phyloP scores from a whole-genome alignment of 2,797 vertebrate species.

The Hemitrygon akajei region DNA sequence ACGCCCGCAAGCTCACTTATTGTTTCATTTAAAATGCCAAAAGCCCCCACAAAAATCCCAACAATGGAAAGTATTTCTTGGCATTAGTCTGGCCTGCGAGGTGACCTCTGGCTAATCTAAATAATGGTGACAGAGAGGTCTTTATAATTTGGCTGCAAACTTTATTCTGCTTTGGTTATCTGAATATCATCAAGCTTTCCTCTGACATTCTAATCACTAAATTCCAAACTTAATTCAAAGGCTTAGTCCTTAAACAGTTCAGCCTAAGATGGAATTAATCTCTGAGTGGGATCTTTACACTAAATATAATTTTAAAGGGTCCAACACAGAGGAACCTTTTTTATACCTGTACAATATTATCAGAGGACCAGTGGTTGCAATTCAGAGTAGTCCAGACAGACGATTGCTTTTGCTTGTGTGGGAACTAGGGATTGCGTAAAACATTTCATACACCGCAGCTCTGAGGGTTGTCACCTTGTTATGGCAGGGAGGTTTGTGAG shows the following conservation, averaged over 20 bases:
- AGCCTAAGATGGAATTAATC: background rate
- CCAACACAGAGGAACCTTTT: background rate
- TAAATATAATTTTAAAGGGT: background rate
- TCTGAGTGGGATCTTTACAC: background rate
- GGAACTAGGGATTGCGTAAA: background rate
- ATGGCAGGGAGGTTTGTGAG: too few species aligned
- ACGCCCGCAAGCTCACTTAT: background rate
- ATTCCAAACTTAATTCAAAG: conserved; percentile 22
- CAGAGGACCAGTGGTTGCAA: background rate
- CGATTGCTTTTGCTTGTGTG: background rate
- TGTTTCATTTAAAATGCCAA: conserved; percentile 39
- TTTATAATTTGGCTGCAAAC: background rate
- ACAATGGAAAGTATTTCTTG: conserved; percentile 44
- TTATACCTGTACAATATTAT: background rate
- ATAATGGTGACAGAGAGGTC: background rate
- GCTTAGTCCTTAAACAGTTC: background rate
- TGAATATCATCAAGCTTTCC: background rate
- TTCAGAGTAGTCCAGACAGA: background rate
- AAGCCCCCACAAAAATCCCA: conserved; percentile 49
- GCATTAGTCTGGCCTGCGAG: background rate
- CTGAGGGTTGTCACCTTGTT: too few species aligned
- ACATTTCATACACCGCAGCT: background rate
- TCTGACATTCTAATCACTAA: background rate
- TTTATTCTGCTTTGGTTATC: background rate
- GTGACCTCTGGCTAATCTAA: background rate